Conservation (phyloP, 2,888 invertebrate species). For the Diaperis boleti region DNA sequence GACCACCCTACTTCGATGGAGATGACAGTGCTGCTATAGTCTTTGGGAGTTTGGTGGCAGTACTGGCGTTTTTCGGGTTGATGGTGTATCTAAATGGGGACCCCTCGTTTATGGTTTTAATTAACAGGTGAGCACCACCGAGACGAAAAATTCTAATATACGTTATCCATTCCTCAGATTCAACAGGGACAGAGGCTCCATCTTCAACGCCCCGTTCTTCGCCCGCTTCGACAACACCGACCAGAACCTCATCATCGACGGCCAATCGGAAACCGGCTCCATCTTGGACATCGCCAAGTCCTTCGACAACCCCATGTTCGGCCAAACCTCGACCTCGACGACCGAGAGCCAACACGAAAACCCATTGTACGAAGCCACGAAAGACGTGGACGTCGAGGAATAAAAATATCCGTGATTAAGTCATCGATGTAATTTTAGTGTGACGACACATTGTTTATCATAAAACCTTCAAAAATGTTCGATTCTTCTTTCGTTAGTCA, state of each 20-base stretch:
- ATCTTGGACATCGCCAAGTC: conserved; percentile 53
- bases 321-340: conserved; percentile 27
- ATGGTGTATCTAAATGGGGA: conserved; percentile 37
- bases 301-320: conserved; percentile 59
- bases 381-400: conserved; percentile 17
- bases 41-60: conserved; percentile 19
- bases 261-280: conserved; percentile 53
- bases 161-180: neutral
- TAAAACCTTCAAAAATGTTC: neutral
- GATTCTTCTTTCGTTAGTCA: conserved; percentile 30
- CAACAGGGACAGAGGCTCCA: conserved; percentile 33
- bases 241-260: conserved; percentile 52
- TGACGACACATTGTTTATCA: conserved; percentile 9
- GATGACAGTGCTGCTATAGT: conserved; percentile 1
- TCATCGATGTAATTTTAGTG: conserved; percentile 11
- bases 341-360: conserved; percentile 12
- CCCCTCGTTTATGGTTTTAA: neutral
- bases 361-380: conserved; percentile 19
- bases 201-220: conserved; percentile 45
- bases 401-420: conserved; percentile 29
- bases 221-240: conserved; percentile 55
- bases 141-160: too few species aligned
- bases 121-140: conserved; percentile 3
- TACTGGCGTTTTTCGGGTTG: conserved; percentile 17
- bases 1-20: neutral